Evolutionary conservation across 1,140 invertebrate genomes (phyloP), one percentile per base, ranked within the genome.

Genomic region (Trachelipus rathkii): DNA sequence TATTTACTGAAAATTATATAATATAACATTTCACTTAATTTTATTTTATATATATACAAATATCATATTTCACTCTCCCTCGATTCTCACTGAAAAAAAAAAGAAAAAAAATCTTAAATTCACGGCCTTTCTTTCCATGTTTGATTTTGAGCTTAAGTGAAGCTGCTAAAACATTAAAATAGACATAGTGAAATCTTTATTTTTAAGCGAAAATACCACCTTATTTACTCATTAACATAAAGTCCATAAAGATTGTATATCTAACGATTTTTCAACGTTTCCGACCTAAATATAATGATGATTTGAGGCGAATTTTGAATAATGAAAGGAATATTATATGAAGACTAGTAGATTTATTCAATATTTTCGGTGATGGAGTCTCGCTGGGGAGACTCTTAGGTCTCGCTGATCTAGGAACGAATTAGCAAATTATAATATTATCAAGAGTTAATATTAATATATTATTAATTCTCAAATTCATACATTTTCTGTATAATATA

Each of bases 391-490:
- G 46, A 15, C n/a, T 9, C 46, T 9, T 50, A 15, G 46, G 46
- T 50, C 46, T 50, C 46, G 46, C 9, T 50, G 46, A 50, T 50
- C 46, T 15, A 50, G 46, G 46, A 9, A 10, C 46, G 46, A 50
- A 50, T 50, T 50, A 50, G 46, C 46, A 50, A 50, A 50, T 50
- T 50, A 50, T 50, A 50, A 50, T 50, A 50, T 50, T 50, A 50
- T 50, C 9, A 50, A 50, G 15, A 50, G 46, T 50, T 50, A 50
- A n/a, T n/a, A n/a, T n/a, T n/a, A n/a, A n/a, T n/a, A n/a, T n/a
- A n/a, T n/a, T n/a, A n/a, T n/a, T n/a, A n/a, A n/a, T n/a, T n/a
- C n/a, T n/a, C n/a, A n/a, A n/a, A n/a, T n/a, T n/a, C n/a, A n/a
- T n/a, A n/a, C n/a, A n/a, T n/a, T n/a, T n/a, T n/a, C n/a, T n/a